A percentile compares a stretch with the other conserved stretches of the same genome.
phyloP scores from a whole-genome alignment of 2,888 invertebrate genomes.

The Tachystola acroxantha region DNA sequence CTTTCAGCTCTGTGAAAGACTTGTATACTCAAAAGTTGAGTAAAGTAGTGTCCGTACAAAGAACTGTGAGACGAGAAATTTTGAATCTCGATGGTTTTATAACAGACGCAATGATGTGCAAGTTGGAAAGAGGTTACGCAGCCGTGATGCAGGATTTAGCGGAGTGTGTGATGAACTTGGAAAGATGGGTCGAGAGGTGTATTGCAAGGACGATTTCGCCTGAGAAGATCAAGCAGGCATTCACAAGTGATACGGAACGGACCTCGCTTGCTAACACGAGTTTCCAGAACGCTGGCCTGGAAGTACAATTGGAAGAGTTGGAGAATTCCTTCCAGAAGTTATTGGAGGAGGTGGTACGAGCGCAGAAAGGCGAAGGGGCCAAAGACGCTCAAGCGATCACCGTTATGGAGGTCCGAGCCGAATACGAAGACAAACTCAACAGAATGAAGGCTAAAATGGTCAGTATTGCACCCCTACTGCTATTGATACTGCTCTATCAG shows the following conservation, averaged over 20 bases:
- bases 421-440: slow-evolving; percentile 86
- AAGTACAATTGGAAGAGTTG: slow-evolving; percentile 58
- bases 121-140: slow-evolving; percentile 55
- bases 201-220: slow-evolving; percentile 46
- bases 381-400: slow-evolving; percentile 44
- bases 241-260: slow-evolving; percentile 44
- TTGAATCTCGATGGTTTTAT: slow-evolving; percentile 47
- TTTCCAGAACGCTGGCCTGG: slow-evolving; percentile 55
- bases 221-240: slow-evolving; percentile 62
- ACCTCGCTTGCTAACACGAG: slow-evolving; percentile 35
- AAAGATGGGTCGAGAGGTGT: slow-evolving; percentile 62
- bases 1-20: slow-evolving; percentile 56
- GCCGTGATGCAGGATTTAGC: slow-evolving; percentile 61
- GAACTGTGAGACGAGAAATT: slow-evolving; percentile 61
- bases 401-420: slow-evolving; percentile 77
- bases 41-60: slow-evolving; percentile 51
- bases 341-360: slow-evolving; percentile 48
- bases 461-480: slow-evolving; percentile 72
- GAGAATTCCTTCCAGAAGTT: slow-evolving; percentile 62
- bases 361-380: slow-evolving; percentile 41
- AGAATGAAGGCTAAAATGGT: slow-evolving; percentile 91
- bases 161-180: slow-evolving; percentile 55
- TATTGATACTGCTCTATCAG: slow-evolving; percentile 68
- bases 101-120: slow-evolving; percentile 44
- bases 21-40: slow-evolving; percentile 58